These are phyloP conservation scores for Fregetta grallaria DNA, from an alignment of 2,113 vertebrate genomes.

Conservation along the genomic window DNA sequence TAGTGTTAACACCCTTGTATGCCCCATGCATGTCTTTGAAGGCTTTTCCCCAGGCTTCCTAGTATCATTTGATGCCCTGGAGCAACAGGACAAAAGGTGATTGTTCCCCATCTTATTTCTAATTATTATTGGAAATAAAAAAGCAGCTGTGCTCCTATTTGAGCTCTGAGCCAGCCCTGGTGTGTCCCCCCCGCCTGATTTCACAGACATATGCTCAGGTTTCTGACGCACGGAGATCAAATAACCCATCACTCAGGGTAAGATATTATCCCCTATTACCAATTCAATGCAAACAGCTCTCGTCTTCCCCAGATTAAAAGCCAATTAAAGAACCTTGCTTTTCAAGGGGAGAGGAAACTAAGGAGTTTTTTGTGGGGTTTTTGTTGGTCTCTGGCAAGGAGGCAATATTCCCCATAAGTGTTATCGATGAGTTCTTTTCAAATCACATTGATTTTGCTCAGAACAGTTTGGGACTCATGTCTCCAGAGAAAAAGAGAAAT, in stretches of 20 bases:
- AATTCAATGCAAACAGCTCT: constrained; percentile 61
- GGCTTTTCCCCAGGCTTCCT: not conserved
- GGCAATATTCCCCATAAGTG: not conserved
- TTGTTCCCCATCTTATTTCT: constrained; percentile 18
- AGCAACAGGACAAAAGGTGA: constrained; percentile 25
- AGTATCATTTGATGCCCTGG: not conserved
- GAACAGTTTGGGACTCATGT: not conserved
- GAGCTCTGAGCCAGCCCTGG: constrained; percentile 22
- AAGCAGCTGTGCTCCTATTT: constrained; percentile 18
- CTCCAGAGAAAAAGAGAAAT: not conserved
- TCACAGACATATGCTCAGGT: constrained; percentile 27
- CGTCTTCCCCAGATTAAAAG: constrained; percentile 66
- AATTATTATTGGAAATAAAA: not conserved
- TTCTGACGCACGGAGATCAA: constrained; percentile 67
- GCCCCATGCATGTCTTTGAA: not conserved
- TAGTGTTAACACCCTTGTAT: not conserved
- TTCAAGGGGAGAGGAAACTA: constrained; percentile 35
- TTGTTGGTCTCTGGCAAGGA: not conserved
- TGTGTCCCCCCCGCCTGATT: not conserved
- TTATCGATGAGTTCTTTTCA: not conserved
- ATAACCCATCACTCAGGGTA: constrained; percentile 68
- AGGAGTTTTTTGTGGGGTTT: not conserved
- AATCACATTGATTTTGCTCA: not conserved
- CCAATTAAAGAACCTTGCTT: constrained; percentile 69
- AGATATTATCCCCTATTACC: constrained; percentile 67